These are phyloP conservation scores for Gopherus flavomarginatus DNA, from an alignment of 2,113 vertebrate genomes.

Conservation along the genomic window DNA sequence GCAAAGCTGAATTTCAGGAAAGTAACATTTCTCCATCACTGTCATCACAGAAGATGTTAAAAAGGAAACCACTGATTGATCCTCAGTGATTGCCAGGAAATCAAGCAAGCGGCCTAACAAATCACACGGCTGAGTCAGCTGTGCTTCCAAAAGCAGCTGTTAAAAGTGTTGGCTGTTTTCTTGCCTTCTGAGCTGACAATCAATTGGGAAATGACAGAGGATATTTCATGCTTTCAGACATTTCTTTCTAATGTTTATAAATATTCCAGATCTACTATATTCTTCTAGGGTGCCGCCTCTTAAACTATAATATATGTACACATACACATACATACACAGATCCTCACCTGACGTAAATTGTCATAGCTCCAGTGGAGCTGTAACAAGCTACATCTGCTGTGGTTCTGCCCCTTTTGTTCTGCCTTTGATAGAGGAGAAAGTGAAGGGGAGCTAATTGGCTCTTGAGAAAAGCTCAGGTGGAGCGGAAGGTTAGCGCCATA, in stretches of 20 bases:
- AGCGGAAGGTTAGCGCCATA: conserved; percentile 19
- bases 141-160: conserved; percentile 48
- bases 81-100: conserved; percentile 67
- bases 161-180: conserved; percentile 51
- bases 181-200: conserved; percentile 64
- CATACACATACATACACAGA: conserved; percentile 53
- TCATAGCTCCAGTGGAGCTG: conserved; percentile 3
- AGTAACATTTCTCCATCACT: neutral
- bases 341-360: conserved; percentile 59
- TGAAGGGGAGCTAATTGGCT: neutral
- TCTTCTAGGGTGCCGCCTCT: conserved; percentile 16
- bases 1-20: conserved; percentile 39
- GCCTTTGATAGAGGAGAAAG: neutral
- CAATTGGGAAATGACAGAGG: conserved; percentile 59
- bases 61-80: conserved; percentile 69
- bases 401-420: neutral
- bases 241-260: conserved; percentile 58
- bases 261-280: neutral
- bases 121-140: conserved; percentile 53
- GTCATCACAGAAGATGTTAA: conserved; percentile 65
- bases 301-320: conserved; percentile 33
- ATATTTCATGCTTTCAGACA: conserved; percentile 58
- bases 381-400: neutral
- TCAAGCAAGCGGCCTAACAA: conserved; percentile 48
- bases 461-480: neutral